Conservation (phyloP, 2,888 invertebrate genomes). For the Drosophila putrida region DNA sequence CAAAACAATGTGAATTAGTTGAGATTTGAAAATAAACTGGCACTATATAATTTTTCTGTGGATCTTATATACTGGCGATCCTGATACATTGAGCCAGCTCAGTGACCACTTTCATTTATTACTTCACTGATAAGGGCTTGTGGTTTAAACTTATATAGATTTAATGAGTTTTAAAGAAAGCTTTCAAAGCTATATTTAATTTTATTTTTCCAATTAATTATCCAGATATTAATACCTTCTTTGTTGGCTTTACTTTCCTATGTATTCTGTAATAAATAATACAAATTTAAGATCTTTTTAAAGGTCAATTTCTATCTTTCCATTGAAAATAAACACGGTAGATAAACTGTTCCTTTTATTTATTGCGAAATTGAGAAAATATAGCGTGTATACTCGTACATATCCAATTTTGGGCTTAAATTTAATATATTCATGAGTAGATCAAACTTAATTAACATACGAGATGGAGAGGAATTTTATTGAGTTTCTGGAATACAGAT, state of each 20-base stretch:
- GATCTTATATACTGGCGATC: background rate
- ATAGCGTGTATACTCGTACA: slow-evolving; percentile 4
- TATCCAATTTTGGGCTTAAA: slow-evolving; percentile 4
- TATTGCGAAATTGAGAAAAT: slow-evolving; percentile 13
- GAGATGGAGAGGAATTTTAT: slow-evolving; percentile 32
- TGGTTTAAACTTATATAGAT: background rate
- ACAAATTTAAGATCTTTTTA: too few species aligned
- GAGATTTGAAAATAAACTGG: background rate
- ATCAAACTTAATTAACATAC: slow-evolving; percentile 23
- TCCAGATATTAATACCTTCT: too few species aligned
- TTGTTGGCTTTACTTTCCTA: background rate
- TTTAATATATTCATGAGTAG: slow-evolving; percentile 11
- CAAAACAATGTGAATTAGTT: background rate
- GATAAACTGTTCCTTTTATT: slow-evolving; percentile 5
- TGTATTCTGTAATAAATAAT: too few species aligned
- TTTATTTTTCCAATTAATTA: background rate
- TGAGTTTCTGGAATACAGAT: slow-evolving; percentile 15
- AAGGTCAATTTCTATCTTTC: background rate
- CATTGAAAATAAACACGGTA: slow-evolving; percentile 8
- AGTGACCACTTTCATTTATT: background rate
- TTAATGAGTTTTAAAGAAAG: background rate
- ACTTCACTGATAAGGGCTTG: background rate
- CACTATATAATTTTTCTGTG: background rate
- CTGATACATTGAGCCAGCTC: background rate
- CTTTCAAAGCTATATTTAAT: background rate